These are phyloP conservation scores for Xanthia icteritia DNA, from an alignment of 2,888 invertebrate genomes.

Conservation along the genomic window DNA sequence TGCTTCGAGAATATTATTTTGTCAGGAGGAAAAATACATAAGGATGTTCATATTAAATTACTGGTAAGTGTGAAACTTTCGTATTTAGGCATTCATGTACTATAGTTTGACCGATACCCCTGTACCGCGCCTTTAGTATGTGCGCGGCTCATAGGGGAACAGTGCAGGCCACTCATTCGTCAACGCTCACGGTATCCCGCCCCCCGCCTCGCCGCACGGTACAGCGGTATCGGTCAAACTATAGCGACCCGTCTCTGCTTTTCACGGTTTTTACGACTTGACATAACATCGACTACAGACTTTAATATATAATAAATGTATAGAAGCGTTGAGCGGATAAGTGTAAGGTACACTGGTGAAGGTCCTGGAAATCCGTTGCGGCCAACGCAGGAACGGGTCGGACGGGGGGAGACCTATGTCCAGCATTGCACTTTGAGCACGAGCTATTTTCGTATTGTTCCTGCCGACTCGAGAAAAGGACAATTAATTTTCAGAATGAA, in stretches of 20 bases:
- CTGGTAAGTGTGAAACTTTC: slow-evolving; percentile 67
- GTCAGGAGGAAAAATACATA: slow-evolving; percentile 73
- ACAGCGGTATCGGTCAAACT: too few relatives aligned
- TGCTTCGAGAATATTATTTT: slow-evolving; percentile 73
- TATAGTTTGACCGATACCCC: too few relatives aligned
- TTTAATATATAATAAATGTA: not conserved
- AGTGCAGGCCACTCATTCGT: too few relatives aligned
- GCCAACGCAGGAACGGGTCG: not conserved
- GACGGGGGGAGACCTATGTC: not conserved
- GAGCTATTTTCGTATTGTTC: not conserved
- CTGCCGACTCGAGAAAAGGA: not conserved
- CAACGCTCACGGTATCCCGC: too few relatives aligned
- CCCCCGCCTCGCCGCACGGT: too few relatives aligned
- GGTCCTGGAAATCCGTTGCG: not conserved
- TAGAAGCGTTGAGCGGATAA: not conserved
- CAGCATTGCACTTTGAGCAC: not conserved
- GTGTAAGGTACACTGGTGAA: not conserved
- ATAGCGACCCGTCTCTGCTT: not conserved
- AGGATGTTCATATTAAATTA: slow-evolving; percentile 68
- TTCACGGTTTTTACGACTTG: not conserved
- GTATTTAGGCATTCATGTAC: not conserved
- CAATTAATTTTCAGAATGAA: not conserved
- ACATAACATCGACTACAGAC: not conserved
- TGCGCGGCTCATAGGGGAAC: too few relatives aligned
- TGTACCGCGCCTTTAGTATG: too few relatives aligned